These are phyloP conservation scores for Theretra japonica DNA, from an alignment of 2,888 invertebrate genomes.

Conservation along the genomic window DNA sequence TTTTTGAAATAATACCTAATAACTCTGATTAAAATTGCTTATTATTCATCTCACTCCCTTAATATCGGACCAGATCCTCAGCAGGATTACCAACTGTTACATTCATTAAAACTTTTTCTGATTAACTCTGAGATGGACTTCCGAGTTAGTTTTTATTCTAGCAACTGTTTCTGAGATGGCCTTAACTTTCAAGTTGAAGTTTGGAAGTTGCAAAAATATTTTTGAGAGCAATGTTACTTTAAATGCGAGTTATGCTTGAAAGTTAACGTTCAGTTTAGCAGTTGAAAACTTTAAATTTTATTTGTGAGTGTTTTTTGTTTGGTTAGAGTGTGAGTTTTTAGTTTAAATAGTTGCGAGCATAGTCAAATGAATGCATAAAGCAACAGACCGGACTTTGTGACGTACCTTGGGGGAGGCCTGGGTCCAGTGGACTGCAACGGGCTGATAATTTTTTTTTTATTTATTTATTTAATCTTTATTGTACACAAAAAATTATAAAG, in stretches of 20 bases:
- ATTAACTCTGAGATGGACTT: conserved; percentile 30
- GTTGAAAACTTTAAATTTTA: neutral
- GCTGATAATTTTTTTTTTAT: no score
- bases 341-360: no score
- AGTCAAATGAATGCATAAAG: no score
- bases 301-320: neutral
- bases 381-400: no score
- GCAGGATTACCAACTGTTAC: conserved; percentile 23
- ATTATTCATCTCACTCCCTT: neutral
- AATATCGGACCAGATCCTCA: neutral
- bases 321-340: neutral
- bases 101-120: conserved; percentile 40
- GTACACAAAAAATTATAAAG: no score
- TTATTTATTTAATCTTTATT: no score
- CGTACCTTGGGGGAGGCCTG: no score
- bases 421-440: no score
- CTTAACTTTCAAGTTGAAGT: neutral
- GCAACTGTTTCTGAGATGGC: neutral
- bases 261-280: neutral
- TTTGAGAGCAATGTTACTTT: neutral
- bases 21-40: neutral
- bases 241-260: neutral
- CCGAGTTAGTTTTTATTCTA: neutral
- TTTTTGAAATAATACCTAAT: neutral
- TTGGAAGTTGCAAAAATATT: neutral